phyloP scores from a whole-genome alignment of 2,113 vertebrate genomes.

The Ceratotherium simum region DNA sequence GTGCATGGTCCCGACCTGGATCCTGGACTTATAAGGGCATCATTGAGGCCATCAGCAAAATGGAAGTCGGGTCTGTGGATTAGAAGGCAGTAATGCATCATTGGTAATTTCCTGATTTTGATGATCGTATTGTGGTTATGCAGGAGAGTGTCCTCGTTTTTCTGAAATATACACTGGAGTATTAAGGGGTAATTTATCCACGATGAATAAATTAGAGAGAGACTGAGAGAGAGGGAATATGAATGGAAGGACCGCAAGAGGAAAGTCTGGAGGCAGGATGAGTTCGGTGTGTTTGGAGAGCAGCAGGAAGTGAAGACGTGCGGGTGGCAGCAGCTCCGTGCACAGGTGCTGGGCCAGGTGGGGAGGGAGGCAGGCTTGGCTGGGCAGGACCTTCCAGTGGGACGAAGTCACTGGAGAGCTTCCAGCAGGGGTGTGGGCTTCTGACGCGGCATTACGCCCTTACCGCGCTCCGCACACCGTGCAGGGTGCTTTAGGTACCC shows the following conservation, averaged over 20 bases:
- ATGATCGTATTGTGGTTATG: no score
- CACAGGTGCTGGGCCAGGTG: no score
- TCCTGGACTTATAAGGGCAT: background rate
- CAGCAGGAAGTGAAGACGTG: background rate
- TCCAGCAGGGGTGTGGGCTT: background rate
- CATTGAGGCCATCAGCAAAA: background rate
- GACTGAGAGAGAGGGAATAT: background rate
- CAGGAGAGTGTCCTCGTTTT: background rate
- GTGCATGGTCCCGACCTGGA: background rate
- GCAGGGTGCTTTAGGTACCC: background rate
- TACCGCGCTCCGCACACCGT: background rate
- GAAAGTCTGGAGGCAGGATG: background rate
- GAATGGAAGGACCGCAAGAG: background rate
- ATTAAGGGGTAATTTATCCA: background rate
- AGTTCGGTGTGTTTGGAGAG: background rate
- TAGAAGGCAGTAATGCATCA: accelerated
- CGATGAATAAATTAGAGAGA: background rate
- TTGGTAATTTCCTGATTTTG: background rate
- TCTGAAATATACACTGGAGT: background rate
- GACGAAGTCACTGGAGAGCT: background rate
- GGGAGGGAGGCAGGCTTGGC: background rate
- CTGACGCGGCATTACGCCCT: background rate
- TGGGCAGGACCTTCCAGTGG: background rate
- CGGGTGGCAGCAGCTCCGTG: accelerated
- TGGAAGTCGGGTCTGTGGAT: background rate